Percentiles rank a stretch among this genome's conserved stretches.
Conservation (phyloP, 2,113 vertebrate species). For the Alaudala cheleensis region DNA sequence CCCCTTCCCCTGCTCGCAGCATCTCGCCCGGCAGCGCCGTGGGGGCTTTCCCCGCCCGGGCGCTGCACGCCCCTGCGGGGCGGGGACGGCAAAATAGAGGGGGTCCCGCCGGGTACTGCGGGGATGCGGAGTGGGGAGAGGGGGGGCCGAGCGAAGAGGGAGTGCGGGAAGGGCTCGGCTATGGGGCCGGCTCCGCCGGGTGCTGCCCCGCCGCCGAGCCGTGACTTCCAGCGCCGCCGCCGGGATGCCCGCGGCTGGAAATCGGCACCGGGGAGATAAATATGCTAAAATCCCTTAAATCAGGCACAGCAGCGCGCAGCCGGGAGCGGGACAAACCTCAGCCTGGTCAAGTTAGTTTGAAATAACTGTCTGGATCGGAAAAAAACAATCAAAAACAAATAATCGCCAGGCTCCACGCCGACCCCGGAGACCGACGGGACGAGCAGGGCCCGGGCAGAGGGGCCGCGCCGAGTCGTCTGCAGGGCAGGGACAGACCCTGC, state of each 20-base stretch:
- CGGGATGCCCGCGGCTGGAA: background rate
- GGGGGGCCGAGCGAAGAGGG: too few relatives aligned
- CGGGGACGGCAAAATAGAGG: background rate
- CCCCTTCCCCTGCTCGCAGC: background rate
- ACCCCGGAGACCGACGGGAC: background rate
- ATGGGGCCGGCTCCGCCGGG: background rate
- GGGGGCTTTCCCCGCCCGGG: slow-evolving; percentile 27
- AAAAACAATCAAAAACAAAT: background rate
- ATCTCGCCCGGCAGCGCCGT: background rate
- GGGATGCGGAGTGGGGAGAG: background rate
- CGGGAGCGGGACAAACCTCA: slow-evolving; percentile 50
- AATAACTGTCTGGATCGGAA: background rate
- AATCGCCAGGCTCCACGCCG: background rate
- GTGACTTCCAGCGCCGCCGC: background rate
- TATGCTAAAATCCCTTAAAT: background rate
- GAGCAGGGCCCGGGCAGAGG: background rate
- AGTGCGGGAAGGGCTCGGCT: background rate
- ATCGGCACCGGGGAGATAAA: background rate
- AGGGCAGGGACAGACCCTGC: background rate
- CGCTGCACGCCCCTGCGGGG: slow-evolving; percentile 23
- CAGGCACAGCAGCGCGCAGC: slow-evolving; percentile 35
- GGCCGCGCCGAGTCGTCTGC: background rate
- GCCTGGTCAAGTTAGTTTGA: background rate
- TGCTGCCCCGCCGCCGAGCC: background rate
- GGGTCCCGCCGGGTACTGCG: background rate